Conservation (phyloP, 2,888 invertebrate genomes). For the Zaprionus bogoriensis region DNA sequence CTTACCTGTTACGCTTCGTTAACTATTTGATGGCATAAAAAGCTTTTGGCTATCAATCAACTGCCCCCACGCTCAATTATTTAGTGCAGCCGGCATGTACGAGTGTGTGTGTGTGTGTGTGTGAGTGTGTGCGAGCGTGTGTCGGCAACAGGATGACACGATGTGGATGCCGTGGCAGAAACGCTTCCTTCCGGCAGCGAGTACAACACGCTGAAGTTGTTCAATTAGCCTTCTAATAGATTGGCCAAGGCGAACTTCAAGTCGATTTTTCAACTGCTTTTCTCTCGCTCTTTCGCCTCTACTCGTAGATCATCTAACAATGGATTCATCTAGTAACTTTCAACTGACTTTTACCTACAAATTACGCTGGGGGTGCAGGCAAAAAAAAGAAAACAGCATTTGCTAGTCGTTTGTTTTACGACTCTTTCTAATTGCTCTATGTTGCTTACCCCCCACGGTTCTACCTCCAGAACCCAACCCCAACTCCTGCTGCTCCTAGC, state of each 20-base stretch:
- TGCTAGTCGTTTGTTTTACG: slow-evolving; percentile 56
- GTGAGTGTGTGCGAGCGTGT: not conserved
- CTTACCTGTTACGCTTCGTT: slow-evolving; percentile 74
- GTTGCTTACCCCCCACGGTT: not conserved
- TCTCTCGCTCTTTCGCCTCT: not conserved
- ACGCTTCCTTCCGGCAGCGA: not conserved
- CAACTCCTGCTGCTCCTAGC: not conserved
- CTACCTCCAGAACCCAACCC: too few species aligned
- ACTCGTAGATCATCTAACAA: slow-evolving; percentile 19
- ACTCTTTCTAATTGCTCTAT: slow-evolving; percentile 62
- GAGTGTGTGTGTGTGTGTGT: not conserved
- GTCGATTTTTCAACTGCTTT: not conserved
- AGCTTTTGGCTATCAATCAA: slow-evolving; percentile 75
- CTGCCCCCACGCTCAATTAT: slow-evolving; percentile 55
- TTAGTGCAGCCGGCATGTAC: slow-evolving; percentile 37
- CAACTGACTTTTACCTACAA: slow-evolving; percentile 18
- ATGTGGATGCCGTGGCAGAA: not conserved
- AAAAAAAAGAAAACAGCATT: slow-evolving; percentile 23
- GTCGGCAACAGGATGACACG: not conserved
- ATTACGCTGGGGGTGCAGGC: slow-evolving; percentile 5
- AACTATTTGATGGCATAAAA: slow-evolving; percentile 64
- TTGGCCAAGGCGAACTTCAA: not conserved
- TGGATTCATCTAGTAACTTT: slow-evolving; percentile 16
- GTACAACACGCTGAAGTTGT: not conserved
- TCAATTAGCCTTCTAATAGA: slow-evolving; percentile 38